phyloP scores from a whole-genome alignment of 1,140 invertebrate genomes.

The Drosophila yakuba region DNA sequence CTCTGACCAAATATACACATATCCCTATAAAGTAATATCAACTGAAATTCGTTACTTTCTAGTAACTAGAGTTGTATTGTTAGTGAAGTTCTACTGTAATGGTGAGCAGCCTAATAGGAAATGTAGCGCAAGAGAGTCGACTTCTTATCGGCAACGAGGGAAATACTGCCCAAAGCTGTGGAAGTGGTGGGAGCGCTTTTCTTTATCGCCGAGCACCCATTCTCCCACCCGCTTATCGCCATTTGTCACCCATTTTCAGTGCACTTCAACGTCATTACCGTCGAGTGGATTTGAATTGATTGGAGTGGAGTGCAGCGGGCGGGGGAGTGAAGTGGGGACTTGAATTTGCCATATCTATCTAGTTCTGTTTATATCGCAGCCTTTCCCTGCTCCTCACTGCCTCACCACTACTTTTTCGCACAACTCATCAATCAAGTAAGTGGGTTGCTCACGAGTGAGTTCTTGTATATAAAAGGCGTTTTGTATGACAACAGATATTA shows the following conservation, averaged over 20 bases:
- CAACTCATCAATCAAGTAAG: constrained; percentile 42
- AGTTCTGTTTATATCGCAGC: constrained; percentile 41
- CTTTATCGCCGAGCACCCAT: constrained; percentile 19
- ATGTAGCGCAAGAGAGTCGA: constrained; percentile 7
- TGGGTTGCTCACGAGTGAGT: constrained; percentile 21
- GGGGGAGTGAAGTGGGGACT: constrained; percentile 19
- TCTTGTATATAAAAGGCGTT: neutral
- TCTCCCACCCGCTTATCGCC: constrained; percentile 34
- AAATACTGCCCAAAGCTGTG: neutral
- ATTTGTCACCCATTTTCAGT: constrained; percentile 53
- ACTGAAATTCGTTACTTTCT: no score
- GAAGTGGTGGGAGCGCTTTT: constrained; percentile 16
- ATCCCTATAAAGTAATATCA: no score
- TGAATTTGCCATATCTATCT: constrained; percentile 28
- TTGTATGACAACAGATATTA: constrained; percentile 19
- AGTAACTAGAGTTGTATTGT: neutral
- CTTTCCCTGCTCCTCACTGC: neutral
- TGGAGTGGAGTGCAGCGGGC: constrained; percentile 10
- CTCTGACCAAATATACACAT: neutral
- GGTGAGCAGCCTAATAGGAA: neutral
- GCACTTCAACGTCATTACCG: constrained; percentile 52
- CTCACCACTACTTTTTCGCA: constrained; percentile 15
- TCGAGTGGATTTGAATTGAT: constrained; percentile 35
- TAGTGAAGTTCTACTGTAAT: constrained; percentile 1
- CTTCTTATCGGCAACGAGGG: constrained; percentile 21